phyloP scores from a whole-genome alignment of 1,140 invertebrate genomes.

The Antheraea mylitta region DNA sequence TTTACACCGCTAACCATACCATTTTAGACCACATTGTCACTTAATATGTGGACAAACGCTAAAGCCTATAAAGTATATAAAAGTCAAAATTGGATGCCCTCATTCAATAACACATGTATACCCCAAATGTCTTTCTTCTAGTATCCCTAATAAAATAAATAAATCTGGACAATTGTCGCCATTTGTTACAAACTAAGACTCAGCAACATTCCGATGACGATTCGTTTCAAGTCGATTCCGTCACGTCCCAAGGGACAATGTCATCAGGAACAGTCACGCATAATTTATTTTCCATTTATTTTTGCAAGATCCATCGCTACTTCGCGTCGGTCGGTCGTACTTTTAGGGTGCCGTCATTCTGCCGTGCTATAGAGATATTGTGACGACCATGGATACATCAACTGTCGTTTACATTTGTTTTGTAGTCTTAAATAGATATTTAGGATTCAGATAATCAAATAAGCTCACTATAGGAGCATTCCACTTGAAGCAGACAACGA shows the following conservation, averaged over 20 bases:
- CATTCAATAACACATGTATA: neutral
- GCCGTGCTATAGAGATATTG: too few relatives aligned
- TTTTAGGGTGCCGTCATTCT: neutral
- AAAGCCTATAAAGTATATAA: too few relatives aligned
- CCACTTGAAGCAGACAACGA: too few relatives aligned
- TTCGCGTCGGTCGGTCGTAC: neutral
- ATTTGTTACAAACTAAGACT: neutral
- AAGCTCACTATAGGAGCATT: too few relatives aligned
- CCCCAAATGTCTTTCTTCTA: neutral
- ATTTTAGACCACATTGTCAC: too few relatives aligned
- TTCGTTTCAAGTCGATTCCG: neutral
- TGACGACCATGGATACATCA: too few relatives aligned
- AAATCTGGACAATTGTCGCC: neutral
- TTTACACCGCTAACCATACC: too few relatives aligned
- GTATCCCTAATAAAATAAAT: neutral
- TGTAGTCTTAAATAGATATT: too few relatives aligned
- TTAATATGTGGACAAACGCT: too few relatives aligned
- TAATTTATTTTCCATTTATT: constrained; percentile 2
- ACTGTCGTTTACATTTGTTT: too few relatives aligned
- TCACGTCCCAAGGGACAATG: neutral
- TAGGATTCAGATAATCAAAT: too few relatives aligned
- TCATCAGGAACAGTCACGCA: neutral
- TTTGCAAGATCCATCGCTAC: neutral
- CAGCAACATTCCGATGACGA: neutral
- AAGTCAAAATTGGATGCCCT: too few relatives aligned